Percentiles rank a stretch among this genome's conserved stretches.
phyloP scores from a whole-genome alignment of 1,140 invertebrate genomes.

The Drosophila tani region DNA sequence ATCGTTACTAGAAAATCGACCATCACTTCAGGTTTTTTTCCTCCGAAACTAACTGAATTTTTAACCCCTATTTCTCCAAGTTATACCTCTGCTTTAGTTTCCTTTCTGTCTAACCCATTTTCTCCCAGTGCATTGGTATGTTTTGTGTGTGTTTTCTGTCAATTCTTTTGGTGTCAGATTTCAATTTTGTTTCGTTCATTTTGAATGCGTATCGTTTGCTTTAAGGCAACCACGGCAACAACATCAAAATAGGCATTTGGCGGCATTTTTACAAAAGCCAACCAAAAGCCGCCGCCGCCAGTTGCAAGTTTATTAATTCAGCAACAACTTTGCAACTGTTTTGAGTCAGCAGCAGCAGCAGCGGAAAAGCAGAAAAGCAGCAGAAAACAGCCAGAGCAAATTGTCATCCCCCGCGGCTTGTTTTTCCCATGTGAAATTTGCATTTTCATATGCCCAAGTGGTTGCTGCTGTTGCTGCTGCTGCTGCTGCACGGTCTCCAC shows the following conservation, averaged over 20 bases:
- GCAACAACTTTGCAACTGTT: conserved; percentile 67
- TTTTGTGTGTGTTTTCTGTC: conserved; percentile 60
- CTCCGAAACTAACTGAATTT: too few relatives aligned
- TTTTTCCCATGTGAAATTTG: conserved; percentile 82
- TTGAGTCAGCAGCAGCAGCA: conserved; percentile 57
- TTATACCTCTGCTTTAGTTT: neutral
- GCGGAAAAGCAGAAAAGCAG: conserved; percentile 23
- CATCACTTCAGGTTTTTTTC: too few relatives aligned
- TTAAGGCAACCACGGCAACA: conserved; percentile 61
- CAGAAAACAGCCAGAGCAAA: conserved; percentile 50
- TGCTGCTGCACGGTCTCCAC: conserved; percentile 47
- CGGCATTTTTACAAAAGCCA: conserved; percentile 79
- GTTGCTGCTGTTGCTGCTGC: conserved; percentile 26
- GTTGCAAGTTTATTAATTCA: conserved; percentile 83
- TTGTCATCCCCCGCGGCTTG: conserved; percentile 79
- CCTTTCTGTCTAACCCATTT: neutral
- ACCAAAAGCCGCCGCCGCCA: conserved; percentile 45
- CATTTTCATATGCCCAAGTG: conserved; percentile 68
- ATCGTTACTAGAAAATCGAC: too few relatives aligned
- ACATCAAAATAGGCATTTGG: conserved; percentile 65
- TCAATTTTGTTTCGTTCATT: conserved; percentile 77
- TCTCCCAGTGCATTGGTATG: conserved; percentile 3
- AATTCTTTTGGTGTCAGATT: conserved; percentile 83
- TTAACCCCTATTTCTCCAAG: too few relatives aligned
- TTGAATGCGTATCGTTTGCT: conserved; percentile 75